Evolutionary conservation across 1,140 invertebrate genomes (phyloP).

Genomic region (Coelopa frigida): DNA sequence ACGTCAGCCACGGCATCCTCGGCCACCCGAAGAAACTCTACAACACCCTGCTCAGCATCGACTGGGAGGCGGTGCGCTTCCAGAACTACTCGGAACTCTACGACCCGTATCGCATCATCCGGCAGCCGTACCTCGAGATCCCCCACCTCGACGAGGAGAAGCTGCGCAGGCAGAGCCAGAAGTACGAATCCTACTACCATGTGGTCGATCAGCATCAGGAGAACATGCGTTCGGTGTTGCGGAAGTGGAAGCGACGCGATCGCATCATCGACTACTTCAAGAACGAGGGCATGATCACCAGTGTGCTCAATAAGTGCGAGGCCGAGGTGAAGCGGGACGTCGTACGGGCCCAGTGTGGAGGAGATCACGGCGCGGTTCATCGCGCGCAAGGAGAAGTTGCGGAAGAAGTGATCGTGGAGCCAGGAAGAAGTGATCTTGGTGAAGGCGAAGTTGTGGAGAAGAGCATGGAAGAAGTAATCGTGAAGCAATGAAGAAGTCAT

Average conservation of each 20-base stretch:
- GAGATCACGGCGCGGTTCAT: conserved; percentile 29
- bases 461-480: too few species aligned
- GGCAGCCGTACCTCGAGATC: conserved; percentile 26
- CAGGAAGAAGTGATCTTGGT: not conserved
- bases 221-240: conserved; percentile 12
- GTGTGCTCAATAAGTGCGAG: conserved; percentile 18
- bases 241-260: conserved; percentile 27
- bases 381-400: conserved; percentile 8
- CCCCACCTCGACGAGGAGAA: conserved; percentile 21
- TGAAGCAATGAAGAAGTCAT: too few species aligned
- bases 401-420: conserved; percentile 3
- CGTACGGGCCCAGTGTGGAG: conserved; percentile 14
- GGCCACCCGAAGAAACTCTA: conserved; percentile 33
- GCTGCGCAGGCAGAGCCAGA: conserved; percentile 5
- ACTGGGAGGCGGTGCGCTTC: conserved; percentile 28
- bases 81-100: conserved; percentile 22
- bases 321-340: conserved; percentile 16
- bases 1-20: conserved; percentile 32
- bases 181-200: conserved; percentile 13
- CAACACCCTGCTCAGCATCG: conserved; percentile 26
- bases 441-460: too few species aligned
- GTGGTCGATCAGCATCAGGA: conserved; percentile 13
- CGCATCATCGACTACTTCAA: conserved; percentile 24
- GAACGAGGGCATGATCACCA: conserved; percentile 26
- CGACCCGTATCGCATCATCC: conserved; percentile 31